phyloP scores from a whole-genome alignment of 1,140 invertebrate genomes.

The Drosophila seguyi region DNA sequence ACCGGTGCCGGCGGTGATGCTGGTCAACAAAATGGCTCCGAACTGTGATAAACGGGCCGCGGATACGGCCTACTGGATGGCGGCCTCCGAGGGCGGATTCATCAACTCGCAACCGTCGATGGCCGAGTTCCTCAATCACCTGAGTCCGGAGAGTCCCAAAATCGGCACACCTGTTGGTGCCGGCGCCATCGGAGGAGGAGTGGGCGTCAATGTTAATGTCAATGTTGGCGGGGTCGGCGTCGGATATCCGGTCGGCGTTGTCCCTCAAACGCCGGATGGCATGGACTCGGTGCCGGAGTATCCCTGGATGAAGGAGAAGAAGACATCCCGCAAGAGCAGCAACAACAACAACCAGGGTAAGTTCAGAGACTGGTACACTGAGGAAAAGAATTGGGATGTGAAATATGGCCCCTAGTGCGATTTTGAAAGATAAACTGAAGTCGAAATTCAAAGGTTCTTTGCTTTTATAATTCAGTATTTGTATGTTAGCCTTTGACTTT shows the following conservation, averaged over 20 bases:
- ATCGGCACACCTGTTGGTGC: conserved; percentile 84
- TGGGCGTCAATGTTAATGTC: conserved; percentile 65
- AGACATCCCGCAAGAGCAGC: conserved; percentile 96
- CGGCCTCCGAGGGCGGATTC: conserved; percentile 91
- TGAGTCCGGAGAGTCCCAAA: conserved; percentile 87
- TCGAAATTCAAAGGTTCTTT: neutral
- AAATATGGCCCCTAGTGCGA: no score
- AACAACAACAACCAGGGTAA: conserved; percentile 92
- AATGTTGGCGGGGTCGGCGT: conserved; percentile 86
- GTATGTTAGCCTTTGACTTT: neutral
- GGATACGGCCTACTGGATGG: conserved; percentile 81
- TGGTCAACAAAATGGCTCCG: conserved; percentile 80
- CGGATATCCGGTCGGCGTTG: conserved; percentile 79
- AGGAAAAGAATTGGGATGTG: neutral
- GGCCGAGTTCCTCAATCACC: conserved; percentile 94
- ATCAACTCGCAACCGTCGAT: conserved; percentile 96
- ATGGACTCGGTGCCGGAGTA: conserved; percentile 93
- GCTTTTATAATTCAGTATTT: neutral
- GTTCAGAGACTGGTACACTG: conserved; percentile 58
- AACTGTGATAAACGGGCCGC: conserved; percentile 85
- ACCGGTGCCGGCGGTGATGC: conserved; percentile 68
- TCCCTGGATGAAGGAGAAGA: conserved; percentile 99
- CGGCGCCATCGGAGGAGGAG: conserved; percentile 86
- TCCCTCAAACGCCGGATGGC: conserved; percentile 87
- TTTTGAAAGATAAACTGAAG: neutral